Evolutionary conservation across 2,888 invertebrate genomes (phyloP).

Genomic region (Acleris literana): DNA sequence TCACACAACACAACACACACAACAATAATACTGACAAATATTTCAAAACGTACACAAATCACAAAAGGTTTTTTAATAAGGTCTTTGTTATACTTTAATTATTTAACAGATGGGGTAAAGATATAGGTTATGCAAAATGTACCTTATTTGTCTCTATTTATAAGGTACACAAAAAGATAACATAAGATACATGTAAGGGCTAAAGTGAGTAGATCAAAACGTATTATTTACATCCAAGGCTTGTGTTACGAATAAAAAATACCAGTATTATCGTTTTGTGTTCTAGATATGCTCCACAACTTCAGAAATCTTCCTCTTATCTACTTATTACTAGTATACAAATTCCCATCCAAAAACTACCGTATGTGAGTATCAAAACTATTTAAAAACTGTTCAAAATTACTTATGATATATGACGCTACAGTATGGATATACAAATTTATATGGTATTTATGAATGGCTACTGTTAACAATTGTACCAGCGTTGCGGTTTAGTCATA

Average conservation of each 20-base stretch:
- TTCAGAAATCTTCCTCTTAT: slow-evolving; percentile 31
- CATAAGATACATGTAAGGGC: neutral
- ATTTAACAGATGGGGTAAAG: too few species aligned
- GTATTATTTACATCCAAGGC: too few species aligned
- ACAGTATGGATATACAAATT: slow-evolving; percentile 46
- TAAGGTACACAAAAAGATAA: neutral
- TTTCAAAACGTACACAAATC: too few species aligned
- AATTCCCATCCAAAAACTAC: slow-evolving; percentile 38
- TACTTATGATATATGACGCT: slow-evolving; percentile 41
- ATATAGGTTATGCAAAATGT: neutral
- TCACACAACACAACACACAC: neutral
- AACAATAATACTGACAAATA: slow-evolving; percentile 2
- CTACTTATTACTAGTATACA: slow-evolving; percentile 41
- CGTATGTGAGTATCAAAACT: slow-evolving; percentile 57
- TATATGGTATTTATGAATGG: slow-evolving; percentile 39
- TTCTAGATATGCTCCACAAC: slow-evolving; percentile 23
- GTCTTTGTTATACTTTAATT: too few species aligned
- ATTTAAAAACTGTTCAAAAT: slow-evolving; percentile 48
- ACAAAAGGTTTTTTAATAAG: too few species aligned
- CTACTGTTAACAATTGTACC: slow-evolving; percentile 49
- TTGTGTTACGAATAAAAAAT: neutral
- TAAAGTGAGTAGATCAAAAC: neutral
- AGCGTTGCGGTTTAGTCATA: slow-evolving; percentile 32
- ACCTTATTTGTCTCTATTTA: neutral
- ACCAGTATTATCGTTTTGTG: neutral